These are phyloP conservation scores for Synergus gifuensis DNA, from an alignment of 2,888 invertebrate species.

Conservation along the genomic window DNA sequence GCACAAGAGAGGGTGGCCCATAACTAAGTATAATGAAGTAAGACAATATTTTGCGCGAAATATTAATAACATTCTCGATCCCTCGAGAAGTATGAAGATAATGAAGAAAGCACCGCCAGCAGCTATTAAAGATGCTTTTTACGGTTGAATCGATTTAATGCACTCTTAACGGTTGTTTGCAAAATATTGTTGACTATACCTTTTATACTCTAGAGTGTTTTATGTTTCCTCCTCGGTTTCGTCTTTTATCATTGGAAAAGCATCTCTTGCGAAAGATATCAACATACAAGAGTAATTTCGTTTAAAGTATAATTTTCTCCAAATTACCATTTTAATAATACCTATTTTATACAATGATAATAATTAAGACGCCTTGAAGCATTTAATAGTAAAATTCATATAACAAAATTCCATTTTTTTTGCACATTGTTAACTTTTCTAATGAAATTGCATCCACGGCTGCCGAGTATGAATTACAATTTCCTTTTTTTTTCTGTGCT, in stretches of 20 bases:
- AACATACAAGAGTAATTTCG: background rate
- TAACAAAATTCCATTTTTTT: background rate
- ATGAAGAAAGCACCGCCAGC: background rate
- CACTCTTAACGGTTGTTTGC: background rate
- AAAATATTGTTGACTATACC: background rate
- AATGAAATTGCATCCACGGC: background rate
- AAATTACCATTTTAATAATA: no score
- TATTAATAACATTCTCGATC: conserved; percentile 61
- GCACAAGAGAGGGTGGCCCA: conserved; percentile 51
- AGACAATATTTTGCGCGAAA: conserved; percentile 56
- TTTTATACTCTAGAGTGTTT: background rate
- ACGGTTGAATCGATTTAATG: background rate
- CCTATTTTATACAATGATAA: background rate
- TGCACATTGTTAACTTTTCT: background rate
- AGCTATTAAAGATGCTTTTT: background rate
- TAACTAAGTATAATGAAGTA: conserved; percentile 61
- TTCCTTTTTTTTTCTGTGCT: background rate
- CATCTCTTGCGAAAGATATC: background rate
- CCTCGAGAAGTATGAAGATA: conserved; percentile 35
- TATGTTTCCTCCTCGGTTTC: background rate
- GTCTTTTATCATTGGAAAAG: background rate
- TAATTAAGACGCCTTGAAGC: no score
- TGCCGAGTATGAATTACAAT: background rate
- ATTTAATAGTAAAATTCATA: background rate
- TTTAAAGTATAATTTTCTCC: background rate